These are phyloP conservation scores for Ctenicera cuprea DNA, from an alignment of 2,888 invertebrate species.

Conservation along the genomic window DNA sequence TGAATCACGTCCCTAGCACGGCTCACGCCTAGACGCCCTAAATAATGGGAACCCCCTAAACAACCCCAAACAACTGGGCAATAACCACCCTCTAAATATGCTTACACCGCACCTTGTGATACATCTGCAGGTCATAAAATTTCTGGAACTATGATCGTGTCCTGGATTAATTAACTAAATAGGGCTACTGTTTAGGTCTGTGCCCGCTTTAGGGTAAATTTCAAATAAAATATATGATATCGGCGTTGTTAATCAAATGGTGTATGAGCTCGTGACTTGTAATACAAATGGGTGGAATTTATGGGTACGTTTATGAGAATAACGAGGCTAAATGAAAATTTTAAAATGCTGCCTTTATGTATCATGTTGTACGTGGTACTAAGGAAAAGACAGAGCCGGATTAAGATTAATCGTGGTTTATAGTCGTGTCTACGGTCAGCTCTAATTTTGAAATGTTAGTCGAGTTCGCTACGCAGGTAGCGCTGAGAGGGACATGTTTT, in stretches of 20 bases:
- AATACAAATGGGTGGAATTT: too few species aligned
- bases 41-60: constrained; percentile 59
- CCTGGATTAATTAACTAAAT: constrained; percentile 43
- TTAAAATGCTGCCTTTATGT: too few species aligned
- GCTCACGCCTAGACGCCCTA: constrained; percentile 59
- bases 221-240: constrained; percentile 4
- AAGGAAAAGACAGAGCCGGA: too few species aligned
- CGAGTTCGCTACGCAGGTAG: too few species aligned
- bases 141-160: constrained; percentile 36
- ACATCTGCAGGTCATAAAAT: constrained; percentile 49
- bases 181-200: constrained; percentile 3
- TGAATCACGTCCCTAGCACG: constrained; percentile 60
- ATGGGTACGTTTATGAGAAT: too few species aligned
- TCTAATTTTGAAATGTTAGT: too few species aligned
- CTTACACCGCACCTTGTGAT: constrained; percentile 49
- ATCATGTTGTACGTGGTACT: too few species aligned
- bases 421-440: too few species aligned
- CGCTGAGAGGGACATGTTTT: too few species aligned
- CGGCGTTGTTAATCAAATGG: not conserved
- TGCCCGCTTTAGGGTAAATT: not conserved
- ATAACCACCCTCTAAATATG: constrained; percentile 51
- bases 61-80: constrained; percentile 58
- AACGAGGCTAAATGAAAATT: too few species aligned
- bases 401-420: too few species aligned
- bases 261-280: not conserved